phyloP scores from a whole-genome alignment of 2,888 invertebrate species.

The Zootermopsis nevadensis region DNA sequence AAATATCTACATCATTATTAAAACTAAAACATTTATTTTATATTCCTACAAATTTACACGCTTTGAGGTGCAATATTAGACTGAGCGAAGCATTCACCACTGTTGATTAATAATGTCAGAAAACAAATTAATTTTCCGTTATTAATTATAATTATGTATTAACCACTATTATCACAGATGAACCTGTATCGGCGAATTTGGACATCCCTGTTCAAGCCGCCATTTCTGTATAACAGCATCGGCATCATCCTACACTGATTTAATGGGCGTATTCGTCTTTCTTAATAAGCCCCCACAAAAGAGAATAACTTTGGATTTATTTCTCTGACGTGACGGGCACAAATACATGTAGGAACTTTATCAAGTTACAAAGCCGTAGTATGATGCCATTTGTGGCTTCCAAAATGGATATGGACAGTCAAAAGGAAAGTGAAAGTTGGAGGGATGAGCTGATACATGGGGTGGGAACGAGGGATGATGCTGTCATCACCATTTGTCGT shows the following conservation, averaged over 20 bases:
- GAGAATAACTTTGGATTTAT: neutral
- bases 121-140: too few relatives aligned
- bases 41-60: too few relatives aligned
- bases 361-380: constrained; percentile 10
- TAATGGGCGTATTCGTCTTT: constrained; percentile 32
- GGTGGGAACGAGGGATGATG: constrained; percentile 35
- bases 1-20: too few relatives aligned
- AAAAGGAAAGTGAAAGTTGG: neutral
- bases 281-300: constrained; percentile 19
- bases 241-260: neutral
- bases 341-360: neutral
- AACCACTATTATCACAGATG: too few relatives aligned
- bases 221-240: neutral
- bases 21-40: too few relatives aligned
- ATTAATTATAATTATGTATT: too few relatives aligned
- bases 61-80: too few relatives aligned
- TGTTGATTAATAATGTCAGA: too few relatives aligned
- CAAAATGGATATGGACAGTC: constrained; percentile 33
- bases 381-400: constrained; percentile 9
- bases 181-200: neutral
- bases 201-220: neutral
- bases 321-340: constrained; percentile 20
- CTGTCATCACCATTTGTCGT: constrained; percentile 44
- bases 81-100: too few relatives aligned
- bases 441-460: neutral